These are phyloP conservation scores for Corbicula japonica DNA, from an alignment of 2,888 invertebrate genomes.

Conservation along the genomic window DNA sequence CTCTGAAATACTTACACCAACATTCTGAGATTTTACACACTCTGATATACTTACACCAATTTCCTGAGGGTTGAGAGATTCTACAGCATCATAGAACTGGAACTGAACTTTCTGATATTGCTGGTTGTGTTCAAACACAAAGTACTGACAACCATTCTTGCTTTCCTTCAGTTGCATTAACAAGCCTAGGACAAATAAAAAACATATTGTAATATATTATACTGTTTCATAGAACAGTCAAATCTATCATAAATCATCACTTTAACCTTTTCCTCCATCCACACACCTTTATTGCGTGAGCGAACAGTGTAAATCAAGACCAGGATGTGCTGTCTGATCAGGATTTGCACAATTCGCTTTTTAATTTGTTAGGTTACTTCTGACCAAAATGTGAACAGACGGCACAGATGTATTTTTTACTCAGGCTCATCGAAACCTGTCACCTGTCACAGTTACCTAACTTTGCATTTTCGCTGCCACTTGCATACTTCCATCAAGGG, in stretches of 20 bases:
- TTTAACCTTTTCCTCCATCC: too few relatives aligned
- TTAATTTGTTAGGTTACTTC: too few relatives aligned
- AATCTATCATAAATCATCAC: too few relatives aligned
- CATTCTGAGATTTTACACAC: too few relatives aligned
- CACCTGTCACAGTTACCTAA: conserved; percentile 94
- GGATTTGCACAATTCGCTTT: too few relatives aligned
- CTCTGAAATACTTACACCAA: conserved; percentile 22
- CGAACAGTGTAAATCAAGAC: too few relatives aligned
- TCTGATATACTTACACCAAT: conserved; percentile 90
- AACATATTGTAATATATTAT: too few relatives aligned
- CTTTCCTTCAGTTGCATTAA: conserved; percentile 90
- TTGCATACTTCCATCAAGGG: conserved; percentile 87
- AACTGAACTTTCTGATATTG: conserved; percentile 92
- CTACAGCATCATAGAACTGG: conserved; percentile 92
- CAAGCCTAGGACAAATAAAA: conserved; percentile 87
- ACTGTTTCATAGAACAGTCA: too few relatives aligned
- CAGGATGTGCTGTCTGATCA: too few relatives aligned
- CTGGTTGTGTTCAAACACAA: conserved; percentile 92
- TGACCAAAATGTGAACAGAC: too few relatives aligned
- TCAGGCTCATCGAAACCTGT: conserved; percentile 89
- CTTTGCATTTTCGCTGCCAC: conserved; percentile 93
- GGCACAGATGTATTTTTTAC: too few relatives aligned
- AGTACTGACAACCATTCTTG: conserved; percentile 89
- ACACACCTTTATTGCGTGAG: too few relatives aligned
- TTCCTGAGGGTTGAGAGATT: conserved; percentile 92